Percentiles rank a stretch among this genome's conserved stretches.
Conservation (phyloP, 1,140 invertebrate species). For the Uloborus diversus region DNA sequence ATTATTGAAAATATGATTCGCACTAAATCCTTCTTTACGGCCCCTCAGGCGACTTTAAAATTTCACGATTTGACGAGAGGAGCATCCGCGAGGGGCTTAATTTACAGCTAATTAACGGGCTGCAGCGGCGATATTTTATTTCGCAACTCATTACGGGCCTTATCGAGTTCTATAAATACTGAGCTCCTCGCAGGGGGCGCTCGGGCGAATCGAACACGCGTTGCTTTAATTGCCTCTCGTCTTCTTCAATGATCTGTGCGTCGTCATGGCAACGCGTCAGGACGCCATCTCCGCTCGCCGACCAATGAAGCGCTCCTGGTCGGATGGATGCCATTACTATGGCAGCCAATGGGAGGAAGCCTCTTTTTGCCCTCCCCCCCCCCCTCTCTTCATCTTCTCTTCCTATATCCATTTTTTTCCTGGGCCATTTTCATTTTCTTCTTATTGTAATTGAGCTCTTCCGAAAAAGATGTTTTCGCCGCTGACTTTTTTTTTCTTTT, state of each 20-base stretch:
- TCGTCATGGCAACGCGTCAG: slow-evolving; percentile 7
- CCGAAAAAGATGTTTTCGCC: background rate
- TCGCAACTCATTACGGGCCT: slow-evolving; percentile 3
- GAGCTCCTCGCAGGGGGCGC: slow-evolving; percentile 12
- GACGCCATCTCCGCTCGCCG: slow-evolving; percentile 23
- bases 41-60: background rate
- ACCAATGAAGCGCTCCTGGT: slow-evolving; percentile 37
- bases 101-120: slow-evolving; percentile 39
- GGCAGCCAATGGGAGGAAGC: slow-evolving; percentile 29
- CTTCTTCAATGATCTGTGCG: slow-evolving; percentile 29
- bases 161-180: slow-evolving; percentile 42
- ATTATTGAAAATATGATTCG: too few species aligned
- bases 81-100: slow-evolving; percentile 15
- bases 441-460: slow-evolving; percentile 20
- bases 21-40: slow-evolving; percentile 21
- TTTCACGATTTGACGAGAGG: background rate
- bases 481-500: background rate
- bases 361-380: background rate
- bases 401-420: background rate
- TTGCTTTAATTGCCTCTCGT: slow-evolving; percentile 51
- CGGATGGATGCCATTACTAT: slow-evolving; percentile 37
- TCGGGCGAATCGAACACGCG: slow-evolving; percentile 23
- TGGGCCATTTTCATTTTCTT: background rate
- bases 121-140: slow-evolving; percentile 27
- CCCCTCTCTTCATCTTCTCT: background rate